Evolutionary conservation across 2,113 vertebrate genomes (phyloP).

Genomic region (Scatophagus argus): DNA sequence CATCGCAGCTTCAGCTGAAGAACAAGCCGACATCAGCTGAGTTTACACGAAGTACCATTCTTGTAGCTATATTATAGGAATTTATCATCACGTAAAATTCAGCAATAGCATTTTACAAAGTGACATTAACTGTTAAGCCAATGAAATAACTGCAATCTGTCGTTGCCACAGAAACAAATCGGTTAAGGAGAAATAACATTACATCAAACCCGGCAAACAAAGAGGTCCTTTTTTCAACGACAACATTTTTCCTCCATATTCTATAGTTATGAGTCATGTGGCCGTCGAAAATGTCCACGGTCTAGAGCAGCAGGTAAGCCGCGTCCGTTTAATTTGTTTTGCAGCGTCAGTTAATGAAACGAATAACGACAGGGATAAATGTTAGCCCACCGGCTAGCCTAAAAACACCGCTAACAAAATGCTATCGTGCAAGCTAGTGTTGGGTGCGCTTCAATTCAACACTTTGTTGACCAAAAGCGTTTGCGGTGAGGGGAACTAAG

Average conservation of each 20-base stretch:
- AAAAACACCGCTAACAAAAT: conserved; percentile 55
- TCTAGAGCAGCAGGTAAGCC: conserved; percentile 97
- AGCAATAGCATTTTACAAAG: conserved; percentile 15
- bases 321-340: not conserved
- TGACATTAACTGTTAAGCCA: not conserved
- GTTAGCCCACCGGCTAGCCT: conserved; percentile 67
- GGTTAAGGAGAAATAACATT: conserved; percentile 48
- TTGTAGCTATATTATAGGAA: conserved; percentile 42
- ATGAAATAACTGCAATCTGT: conserved; percentile 39
- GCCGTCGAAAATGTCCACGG: conserved; percentile 95
- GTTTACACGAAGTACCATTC: conserved; percentile 63
- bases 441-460: conserved; percentile 48
- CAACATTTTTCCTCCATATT: conserved; percentile 86
- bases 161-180: conserved; percentile 32
- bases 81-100: conserved; percentile 27
- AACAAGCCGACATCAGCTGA: conserved; percentile 73
- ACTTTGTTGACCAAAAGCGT: not conserved
- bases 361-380: conserved; percentile 23
- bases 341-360: not conserved
- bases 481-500: not conserved
- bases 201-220: conserved; percentile 83
- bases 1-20: conserved; percentile 56
- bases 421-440: conserved; percentile 63
- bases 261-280: conserved; percentile 99
- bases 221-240: conserved; percentile 81